A percentile compares a stretch with the other conserved stretches of the same genome.
These are phyloP conservation scores for Aurelia aurita DNA, from an alignment of 30 jellyfish, hydroid and myxozoan species.

Conservation along the genomic window DNA sequence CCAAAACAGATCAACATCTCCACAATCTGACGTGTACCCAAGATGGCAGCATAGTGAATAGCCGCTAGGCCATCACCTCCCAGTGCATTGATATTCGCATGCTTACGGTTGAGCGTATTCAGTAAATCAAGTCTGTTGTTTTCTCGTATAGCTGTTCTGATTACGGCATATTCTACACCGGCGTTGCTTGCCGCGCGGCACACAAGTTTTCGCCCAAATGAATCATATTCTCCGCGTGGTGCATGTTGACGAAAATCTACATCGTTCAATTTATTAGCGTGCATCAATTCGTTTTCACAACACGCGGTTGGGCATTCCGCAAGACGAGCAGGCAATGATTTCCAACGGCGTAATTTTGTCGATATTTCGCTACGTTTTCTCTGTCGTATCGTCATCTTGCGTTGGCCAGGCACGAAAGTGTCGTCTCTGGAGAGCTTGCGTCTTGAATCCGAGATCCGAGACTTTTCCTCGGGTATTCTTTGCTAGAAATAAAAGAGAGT, in stretches of 20 bases:
- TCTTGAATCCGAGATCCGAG: no score
- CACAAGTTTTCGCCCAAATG: neutral
- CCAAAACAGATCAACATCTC: slow-evolving; percentile 61
- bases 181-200: slow-evolving; percentile 69
- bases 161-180: slow-evolving; percentile 58
- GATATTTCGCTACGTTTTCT: slow-evolving; percentile 23
- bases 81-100: slow-evolving; percentile 58
- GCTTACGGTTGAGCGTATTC: slow-evolving; percentile 50
- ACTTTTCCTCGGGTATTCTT: no score
- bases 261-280: neutral
- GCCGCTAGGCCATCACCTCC: slow-evolving; percentile 88
- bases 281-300: neutral
- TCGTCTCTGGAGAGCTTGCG: neutral
- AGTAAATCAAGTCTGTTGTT: slow-evolving; percentile 60
- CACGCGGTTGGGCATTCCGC: neutral
- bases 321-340: slow-evolving; percentile 46
- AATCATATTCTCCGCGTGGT: no score
- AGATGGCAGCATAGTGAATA: slow-evolving; percentile 80
- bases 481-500: no score
- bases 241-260: no score
- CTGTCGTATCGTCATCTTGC: neutral
- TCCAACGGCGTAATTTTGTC: slow-evolving; percentile 32
- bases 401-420: neutral
- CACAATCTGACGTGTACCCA: slow-evolving; percentile 65
- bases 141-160: slow-evolving; percentile 71